Percentiles rank a stretch among this genome's conserved stretches.
phyloP scores from a whole-genome alignment of 1,140 invertebrate species.

The Chionoecetes opilio region DNA sequence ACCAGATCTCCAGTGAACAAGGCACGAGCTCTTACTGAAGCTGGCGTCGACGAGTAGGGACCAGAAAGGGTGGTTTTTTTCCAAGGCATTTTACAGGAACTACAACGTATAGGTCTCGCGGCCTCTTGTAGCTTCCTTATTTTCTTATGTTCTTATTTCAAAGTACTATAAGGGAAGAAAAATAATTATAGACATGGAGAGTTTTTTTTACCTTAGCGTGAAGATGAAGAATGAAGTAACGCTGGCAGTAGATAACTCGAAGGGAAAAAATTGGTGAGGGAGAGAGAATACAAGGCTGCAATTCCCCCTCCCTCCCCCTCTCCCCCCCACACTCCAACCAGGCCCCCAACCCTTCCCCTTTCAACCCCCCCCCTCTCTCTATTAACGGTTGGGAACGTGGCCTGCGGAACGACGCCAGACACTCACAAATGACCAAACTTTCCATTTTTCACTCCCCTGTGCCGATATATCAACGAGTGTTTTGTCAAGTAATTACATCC shows the following conservation, averaged over 20 bases:
- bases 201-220: background rate
- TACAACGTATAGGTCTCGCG: too few relatives aligned
- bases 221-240: conserved; percentile 17
- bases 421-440: conserved; percentile 29
- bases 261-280: background rate
- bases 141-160: too few relatives aligned
- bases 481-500: conserved; percentile 19
- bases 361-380: background rate
- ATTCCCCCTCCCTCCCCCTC: background rate
- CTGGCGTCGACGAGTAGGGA: background rate
- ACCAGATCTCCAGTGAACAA: too few relatives aligned
- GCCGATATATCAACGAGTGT: background rate
- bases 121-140: too few relatives aligned
- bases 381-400: conserved; percentile 12
- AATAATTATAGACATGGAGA: background rate
- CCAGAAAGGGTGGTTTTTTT: background rate
- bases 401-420: background rate
- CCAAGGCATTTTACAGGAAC: too few relatives aligned
- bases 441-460: background rate
- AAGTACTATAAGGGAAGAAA: background rate
- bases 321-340: too few relatives aligned
- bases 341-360: background rate
- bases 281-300: background rate
- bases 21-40: background rate
- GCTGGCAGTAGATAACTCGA: background rate